Evolutionary conservation across 2,888 invertebrate genomes (phyloP).

Genomic region (Deilephila elpenor): DNA sequence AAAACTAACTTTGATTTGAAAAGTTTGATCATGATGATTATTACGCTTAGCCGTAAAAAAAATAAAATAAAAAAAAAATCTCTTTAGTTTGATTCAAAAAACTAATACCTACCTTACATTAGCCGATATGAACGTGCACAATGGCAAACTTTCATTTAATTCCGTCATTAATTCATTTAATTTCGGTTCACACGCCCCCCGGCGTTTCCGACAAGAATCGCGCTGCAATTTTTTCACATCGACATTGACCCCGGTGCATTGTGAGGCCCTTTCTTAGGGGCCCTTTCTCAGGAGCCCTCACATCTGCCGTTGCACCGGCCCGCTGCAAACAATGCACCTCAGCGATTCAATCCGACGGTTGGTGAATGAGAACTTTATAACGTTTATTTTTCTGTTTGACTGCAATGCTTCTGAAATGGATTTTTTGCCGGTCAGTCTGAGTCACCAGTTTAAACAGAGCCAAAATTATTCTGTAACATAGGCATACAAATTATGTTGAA

Average conservation of each 20-base stretch:
- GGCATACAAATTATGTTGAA: too few species aligned
- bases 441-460: too few species aligned
- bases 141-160: background rate
- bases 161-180: background rate
- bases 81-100: background rate
- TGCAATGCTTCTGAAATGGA: background rate
- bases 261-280: constrained; percentile 40
- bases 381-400: constrained; percentile 40
- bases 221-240: constrained; percentile 47
- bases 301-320: constrained; percentile 71
- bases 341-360: constrained; percentile 57
- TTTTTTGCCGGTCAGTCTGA: background rate
- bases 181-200: constrained; percentile 40
- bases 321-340: constrained; percentile 55
- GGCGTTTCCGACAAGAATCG: constrained; percentile 46
- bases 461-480: too few species aligned
- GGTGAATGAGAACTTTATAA: constrained; percentile 43
- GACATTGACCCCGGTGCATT: constrained; percentile 39
- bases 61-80: background rate
- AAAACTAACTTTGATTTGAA: too few species aligned
- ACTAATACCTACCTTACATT: background rate
- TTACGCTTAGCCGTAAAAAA: background rate
- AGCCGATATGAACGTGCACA: background rate
- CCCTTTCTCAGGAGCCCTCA: constrained; percentile 61
- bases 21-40: too few species aligned